Conservation (phyloP, 2,797 vertebrate species). For the Sardinella longiceps region DNA sequence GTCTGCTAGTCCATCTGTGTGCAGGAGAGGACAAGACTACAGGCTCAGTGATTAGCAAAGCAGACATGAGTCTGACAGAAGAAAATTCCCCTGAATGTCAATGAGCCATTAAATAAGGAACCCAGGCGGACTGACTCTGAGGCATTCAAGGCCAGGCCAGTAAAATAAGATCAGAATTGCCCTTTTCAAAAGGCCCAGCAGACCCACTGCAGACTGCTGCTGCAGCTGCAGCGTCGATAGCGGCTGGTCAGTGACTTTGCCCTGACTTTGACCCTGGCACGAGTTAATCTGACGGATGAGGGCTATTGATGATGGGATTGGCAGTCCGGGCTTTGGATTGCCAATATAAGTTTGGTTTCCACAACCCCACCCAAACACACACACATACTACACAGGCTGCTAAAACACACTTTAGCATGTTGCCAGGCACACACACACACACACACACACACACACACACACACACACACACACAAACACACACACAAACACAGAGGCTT, state of each 20-base stretch:
- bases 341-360: not conserved
- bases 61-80: not conserved
- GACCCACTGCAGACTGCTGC: no score
- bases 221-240: not conserved
- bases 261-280: not conserved
- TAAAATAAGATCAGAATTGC: not conserved
- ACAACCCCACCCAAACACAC: not conserved
- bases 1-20: not conserved
- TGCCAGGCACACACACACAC: not conserved
- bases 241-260: not conserved
- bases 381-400: not conserved
- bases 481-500: not conserved
- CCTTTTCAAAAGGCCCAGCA: not conserved
- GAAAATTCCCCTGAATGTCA: not conserved
- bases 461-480: not conserved
- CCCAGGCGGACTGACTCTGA: not conserved
- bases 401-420: not conserved
- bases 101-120: not conserved
- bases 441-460: not conserved
- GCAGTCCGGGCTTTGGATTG: not conserved
- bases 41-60: not conserved
- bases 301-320: not conserved
- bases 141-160: not conserved
- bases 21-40: not conserved
- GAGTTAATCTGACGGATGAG: not conserved